Evolutionary conservation across 2,888 invertebrate species (phyloP).

Genomic region (Pyralis farinalis): DNA sequence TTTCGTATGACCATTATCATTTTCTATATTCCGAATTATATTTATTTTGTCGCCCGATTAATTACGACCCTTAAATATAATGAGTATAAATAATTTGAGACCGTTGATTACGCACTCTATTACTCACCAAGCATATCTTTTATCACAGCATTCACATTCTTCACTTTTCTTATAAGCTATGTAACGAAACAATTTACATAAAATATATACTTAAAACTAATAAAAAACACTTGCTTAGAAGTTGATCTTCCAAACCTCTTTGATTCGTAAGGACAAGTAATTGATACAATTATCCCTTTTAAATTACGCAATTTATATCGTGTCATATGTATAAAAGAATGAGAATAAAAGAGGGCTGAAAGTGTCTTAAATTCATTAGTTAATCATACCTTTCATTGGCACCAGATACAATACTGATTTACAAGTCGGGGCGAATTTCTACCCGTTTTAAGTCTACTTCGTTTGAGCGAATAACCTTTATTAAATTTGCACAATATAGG

Average conservation of each 20-base stretch:
- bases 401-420: conserved; percentile 9
- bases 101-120: conserved; percentile 37
- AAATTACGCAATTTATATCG: not conserved
- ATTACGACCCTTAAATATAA: conserved; percentile 7
- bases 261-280: conserved; percentile 12
- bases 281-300: not conserved
- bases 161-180: conserved; percentile 56
- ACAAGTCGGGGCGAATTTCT: conserved; percentile 30
- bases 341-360: conserved; percentile 26
- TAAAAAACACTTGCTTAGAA: conserved; percentile 27
- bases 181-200: conserved; percentile 43
- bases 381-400: conserved; percentile 6
- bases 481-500: conserved; percentile 8
- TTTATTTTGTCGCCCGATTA: not conserved
- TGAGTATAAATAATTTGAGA: conserved; percentile 24
- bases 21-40: too few relatives aligned
- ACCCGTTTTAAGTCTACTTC: conserved; percentile 10
- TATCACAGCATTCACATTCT: conserved; percentile 71
- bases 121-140: conserved; percentile 47
- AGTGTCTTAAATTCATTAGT: conserved; percentile 4
- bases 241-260: conserved; percentile 28
- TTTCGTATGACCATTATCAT: too few relatives aligned
- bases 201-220: conserved; percentile 45
- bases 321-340: too few relatives aligned
- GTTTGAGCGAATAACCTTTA: conserved; percentile 5